These are phyloP conservation scores for Phortica variegata DNA, from an alignment of 1,140 invertebrate species.

Conservation along the genomic window DNA sequence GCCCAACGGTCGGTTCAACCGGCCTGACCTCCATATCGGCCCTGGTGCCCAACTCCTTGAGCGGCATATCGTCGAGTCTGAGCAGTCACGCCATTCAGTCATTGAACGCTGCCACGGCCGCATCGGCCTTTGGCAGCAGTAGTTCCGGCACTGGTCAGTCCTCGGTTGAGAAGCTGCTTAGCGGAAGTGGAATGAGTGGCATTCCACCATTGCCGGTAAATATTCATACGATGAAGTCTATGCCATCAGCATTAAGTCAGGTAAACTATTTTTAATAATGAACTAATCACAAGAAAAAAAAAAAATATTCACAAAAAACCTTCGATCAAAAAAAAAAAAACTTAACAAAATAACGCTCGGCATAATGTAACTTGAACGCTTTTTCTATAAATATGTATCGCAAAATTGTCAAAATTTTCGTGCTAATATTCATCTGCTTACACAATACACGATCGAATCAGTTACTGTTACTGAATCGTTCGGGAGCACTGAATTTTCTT, in stretches of 20 bases:
- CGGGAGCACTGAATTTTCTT: too few relatives aligned
- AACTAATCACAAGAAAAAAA: conserved; percentile 38
- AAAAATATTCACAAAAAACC: conserved; percentile 6
- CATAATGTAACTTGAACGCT: too few relatives aligned
- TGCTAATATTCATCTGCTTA: too few relatives aligned
- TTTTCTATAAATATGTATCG: too few relatives aligned
- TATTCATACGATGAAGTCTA: conserved; percentile 57
- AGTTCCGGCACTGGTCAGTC: conserved; percentile 24
- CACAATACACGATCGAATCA: too few relatives aligned
- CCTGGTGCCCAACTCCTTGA: conserved; percentile 51
- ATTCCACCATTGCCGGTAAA: conserved; percentile 57
- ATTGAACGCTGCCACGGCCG: conserved; percentile 30
- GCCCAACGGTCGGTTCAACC: conserved; percentile 20
- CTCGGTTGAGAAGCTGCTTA: conserved; percentile 49
- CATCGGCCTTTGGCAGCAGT: conserved; percentile 12
- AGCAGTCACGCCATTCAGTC: conserved; percentile 53
- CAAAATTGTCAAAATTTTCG: too few relatives aligned
- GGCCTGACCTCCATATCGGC: conserved; percentile 53
- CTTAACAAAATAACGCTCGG: too few relatives aligned
- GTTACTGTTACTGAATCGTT: too few relatives aligned
- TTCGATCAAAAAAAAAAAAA: too few relatives aligned
- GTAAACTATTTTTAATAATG: conserved; percentile 57
- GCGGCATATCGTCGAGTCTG: conserved; percentile 53
- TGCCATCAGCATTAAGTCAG: conserved; percentile 57
- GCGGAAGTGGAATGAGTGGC: conserved; percentile 55